Conservation (phyloP, 2,113 vertebrate genomes). For the Periophthalmus modestus region DNA sequence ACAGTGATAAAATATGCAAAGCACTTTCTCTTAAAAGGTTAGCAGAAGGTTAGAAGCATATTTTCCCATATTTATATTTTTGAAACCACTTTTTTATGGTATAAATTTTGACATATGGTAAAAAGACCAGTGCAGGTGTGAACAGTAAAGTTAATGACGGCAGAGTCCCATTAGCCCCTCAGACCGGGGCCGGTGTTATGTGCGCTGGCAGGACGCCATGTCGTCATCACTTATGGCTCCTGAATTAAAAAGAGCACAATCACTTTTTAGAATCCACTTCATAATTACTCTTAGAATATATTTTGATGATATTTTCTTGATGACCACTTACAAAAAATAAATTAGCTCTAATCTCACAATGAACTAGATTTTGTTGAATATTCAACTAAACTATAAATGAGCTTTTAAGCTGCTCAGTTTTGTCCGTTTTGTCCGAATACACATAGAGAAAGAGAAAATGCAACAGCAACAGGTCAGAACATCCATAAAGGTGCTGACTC, state of each 20-base stretch:
- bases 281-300: not conserved
- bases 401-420: too few relatives aligned
- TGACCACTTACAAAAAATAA: not conserved
- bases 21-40: not conserved
- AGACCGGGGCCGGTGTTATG: not conserved
- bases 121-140: not conserved
- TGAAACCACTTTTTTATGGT: not conserved
- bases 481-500: too few relatives aligned
- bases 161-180: not conserved
- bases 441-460: too few relatives aligned
- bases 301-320: not conserved
- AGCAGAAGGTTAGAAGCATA: not conserved
- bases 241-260: not conserved
- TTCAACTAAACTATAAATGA: too few relatives aligned
- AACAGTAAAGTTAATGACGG: slow-evolving; percentile 10
- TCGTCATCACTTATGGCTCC: not conserved
- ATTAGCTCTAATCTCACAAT: not conserved
- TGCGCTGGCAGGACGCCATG: not conserved
- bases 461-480: too few relatives aligned
- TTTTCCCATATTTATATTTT: not conserved
- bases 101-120: not conserved
- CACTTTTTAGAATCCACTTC: not conserved
- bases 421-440: too few relatives aligned
- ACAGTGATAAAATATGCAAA: not conserved
- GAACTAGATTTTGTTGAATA: not conserved